Base-by-base conservation (phyloP, 2,113 vertebrate genomes). In the Oophaga pumilio region DNA sequence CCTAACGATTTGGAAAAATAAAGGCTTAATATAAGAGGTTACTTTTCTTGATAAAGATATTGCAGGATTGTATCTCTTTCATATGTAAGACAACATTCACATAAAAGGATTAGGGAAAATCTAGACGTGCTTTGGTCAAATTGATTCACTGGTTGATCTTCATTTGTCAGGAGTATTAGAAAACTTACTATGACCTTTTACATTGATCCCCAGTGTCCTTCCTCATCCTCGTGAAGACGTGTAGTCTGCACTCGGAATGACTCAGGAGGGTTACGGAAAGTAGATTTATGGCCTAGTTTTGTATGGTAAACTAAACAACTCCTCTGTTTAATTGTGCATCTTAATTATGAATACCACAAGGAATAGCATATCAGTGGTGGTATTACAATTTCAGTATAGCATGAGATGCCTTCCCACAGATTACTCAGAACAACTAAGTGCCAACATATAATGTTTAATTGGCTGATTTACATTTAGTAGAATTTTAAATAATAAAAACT, bases 131-230 rank as follows among this genome's bases (percentile, higher is more conserved):
- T 89, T 85, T 69, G 6, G 43, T 15, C 6, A 82, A 87, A 84
- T 4, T 28, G 7, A 88, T 90, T 89, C 89, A n/a, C 18, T 88
- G 18, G 62, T 89, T 85, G 8, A 76, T 86, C 52, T 89, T 85
- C 10, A 74, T 82, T 89, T 90, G 9, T 87, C 82, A 82, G 2
- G 86, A 22, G 8, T 6, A 26, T n/a, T 85, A 84, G 59, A n/a
- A 88, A 8, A 20, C 59, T 78, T 78, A 71, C 74, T 5, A 9
- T 85, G 20, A 82, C 4, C 1, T 89, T 90, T 90, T 60, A 78
- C 82, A 88, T 1, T 76, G 53, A 79, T 71, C 64, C 60, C 49
- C 89, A 14, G 56, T 82, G 89, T 81, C 20, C 43, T 4, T 86
- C 85, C 3, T 87, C 86, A 50, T 50, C 71, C 50, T 43, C 18